Base-by-base conservation (phyloP, 2,888 invertebrate genomes). In the Athalia circularis region DNA sequence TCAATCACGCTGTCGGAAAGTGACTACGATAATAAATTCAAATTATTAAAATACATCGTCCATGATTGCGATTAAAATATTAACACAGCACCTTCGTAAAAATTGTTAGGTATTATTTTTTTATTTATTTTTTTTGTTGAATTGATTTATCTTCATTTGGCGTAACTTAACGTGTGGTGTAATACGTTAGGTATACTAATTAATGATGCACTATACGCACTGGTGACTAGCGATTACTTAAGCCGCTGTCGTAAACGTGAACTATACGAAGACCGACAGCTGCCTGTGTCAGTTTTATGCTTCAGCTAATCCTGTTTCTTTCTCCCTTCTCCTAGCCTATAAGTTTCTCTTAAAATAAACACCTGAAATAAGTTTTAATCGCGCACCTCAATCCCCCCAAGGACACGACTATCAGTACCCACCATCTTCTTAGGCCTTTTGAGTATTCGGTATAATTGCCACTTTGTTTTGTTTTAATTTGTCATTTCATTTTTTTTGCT, bases 401-500 rank as follows among this genome's bases (percentile, higher is more conserved):
- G 29, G 29, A 29, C 3, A 72, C 59, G 59, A 72, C 47, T 57
- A 72, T 70, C 70, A 57, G 70, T 45, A 45, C 57, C 13, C 13
- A 57, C 57, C n/a, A 50, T 57, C 45, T 57, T 72, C 59, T 29
- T 15, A 9, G 15, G 13, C 3, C 4, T 45, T 45, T 57, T 72
- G 59, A 59, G 59, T 72, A 59, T 72, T 72, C 47, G 59, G 45
- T 57, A 29, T 29, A 72, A 72, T 72, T 72, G 59, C 59, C 70
- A 45, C 45, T 72, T 72, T 72, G 13, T 72, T 72, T 59, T 72
- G 29, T 29, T 29, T 29, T 29, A 29, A 29, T 29, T 29, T 29
- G 29, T 29, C 29, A 29, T 29, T 29, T 29, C 29, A 29, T 29
- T 29, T 29, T 29, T 29, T 29, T 29, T 29, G 29, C 29, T 29